A percentile compares a stretch with the other conserved stretches of the same genome.
Evolutionary conservation across 2,888 invertebrate species (phyloP).

Genomic region (Hydroisotoma schaefferi): DNA sequence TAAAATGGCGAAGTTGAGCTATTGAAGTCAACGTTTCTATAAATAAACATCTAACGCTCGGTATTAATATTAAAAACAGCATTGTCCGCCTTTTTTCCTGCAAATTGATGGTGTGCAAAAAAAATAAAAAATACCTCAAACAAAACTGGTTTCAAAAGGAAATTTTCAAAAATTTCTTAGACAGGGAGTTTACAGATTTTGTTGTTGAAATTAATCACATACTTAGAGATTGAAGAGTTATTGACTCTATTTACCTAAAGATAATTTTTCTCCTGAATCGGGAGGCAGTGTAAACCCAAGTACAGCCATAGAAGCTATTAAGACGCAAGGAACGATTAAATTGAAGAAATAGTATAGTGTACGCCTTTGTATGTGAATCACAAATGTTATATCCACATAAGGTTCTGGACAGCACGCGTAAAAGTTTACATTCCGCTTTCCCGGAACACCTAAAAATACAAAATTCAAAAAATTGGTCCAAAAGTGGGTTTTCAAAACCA

Average conservation of each 20-base stretch:
- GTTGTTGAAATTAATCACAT: too few relatives aligned
- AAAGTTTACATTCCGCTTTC: conserved; percentile 87
- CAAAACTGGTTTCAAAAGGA: too few relatives aligned
- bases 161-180: too few relatives aligned
- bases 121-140: too few relatives aligned
- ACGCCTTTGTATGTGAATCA: conserved; percentile 90
- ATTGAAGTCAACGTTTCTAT: too few relatives aligned
- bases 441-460: conserved; percentile 72
- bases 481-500: conserved; percentile 1
- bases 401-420: conserved; percentile 55
- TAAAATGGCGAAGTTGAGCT: too few relatives aligned
- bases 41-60: too few relatives aligned
- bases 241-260: conserved; percentile 76
- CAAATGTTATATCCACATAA: conserved; percentile 91
- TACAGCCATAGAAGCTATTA: conserved; percentile 97
- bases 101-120: too few relatives aligned
- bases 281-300: conserved; percentile 97
- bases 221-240: too few relatives aligned
- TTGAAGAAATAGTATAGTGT: conserved; percentile 99
- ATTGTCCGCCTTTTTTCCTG: too few relatives aligned
- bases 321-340: conserved; percentile 97
- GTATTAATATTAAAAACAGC: too few relatives aligned
- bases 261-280: conserved; percentile 94
- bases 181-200: too few relatives aligned
- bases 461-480: conserved; percentile 23